phyloP scores from a whole-genome alignment of 2,797 vertebrate genomes.

The Tinamus major region DNA sequence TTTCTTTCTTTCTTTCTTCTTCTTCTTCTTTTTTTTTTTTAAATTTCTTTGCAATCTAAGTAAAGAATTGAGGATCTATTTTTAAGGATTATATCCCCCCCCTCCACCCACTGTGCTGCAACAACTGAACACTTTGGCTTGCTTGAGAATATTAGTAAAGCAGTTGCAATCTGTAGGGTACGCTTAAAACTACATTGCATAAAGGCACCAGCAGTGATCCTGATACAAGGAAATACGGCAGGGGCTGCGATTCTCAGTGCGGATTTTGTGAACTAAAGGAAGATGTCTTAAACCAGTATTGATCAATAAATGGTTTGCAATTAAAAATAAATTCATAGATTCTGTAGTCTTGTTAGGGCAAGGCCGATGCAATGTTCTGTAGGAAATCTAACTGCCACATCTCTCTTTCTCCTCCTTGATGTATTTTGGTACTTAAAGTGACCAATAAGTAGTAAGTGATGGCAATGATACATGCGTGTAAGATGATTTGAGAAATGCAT shows the following conservation, averaged over 20 bases:
- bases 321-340: neutral
- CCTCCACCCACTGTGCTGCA: slow-evolving; percentile 55
- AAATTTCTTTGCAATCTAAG: slow-evolving; percentile 42
- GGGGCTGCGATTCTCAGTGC: slow-evolving; percentile 1
- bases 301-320: neutral
- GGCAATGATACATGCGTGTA: accelerated
- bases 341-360: neutral
- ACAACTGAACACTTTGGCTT: slow-evolving; percentile 56
- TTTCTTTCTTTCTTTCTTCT: neutral
- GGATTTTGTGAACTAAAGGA: neutral
- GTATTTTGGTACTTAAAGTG: slow-evolving; percentile 28
- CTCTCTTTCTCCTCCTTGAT: neutral
- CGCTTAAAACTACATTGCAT: slow-evolving; percentile 25
- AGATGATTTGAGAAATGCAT: slow-evolving; percentile 10
- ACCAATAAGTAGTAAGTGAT: neutral
- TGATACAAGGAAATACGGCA: neutral
- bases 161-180: slow-evolving; percentile 51
- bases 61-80: slow-evolving; percentile 67
- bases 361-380: neutral
- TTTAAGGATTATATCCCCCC: slow-evolving; percentile 44
- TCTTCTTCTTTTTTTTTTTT: neutral
- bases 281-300: neutral
- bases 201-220: neutral
- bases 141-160: slow-evolving; percentile 56
- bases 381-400: neutral